Evolutionary conservation across 2,113 vertebrate genomes (phyloP).

Genomic region (Hoplias malabaricus): DNA sequence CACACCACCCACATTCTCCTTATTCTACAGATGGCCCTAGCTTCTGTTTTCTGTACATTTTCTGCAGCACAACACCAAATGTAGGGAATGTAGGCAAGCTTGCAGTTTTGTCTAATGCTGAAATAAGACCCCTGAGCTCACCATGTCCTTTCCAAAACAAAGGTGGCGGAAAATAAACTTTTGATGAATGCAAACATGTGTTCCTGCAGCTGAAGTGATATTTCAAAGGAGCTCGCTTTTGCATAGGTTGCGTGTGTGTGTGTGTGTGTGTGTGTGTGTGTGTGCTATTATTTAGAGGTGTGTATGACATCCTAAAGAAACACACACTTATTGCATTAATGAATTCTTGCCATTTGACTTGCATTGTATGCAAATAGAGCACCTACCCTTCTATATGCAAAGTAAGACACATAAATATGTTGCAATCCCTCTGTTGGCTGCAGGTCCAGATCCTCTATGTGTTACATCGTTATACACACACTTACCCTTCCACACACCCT

Average conservation of each 20-base stretch:
- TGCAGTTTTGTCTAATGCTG: slow-evolving; percentile 12
- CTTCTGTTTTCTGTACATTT: background rate
- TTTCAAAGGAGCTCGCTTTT: slow-evolving; percentile 34
- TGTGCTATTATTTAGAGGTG: slow-evolving; percentile 13
- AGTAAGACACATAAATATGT: slow-evolving; percentile 34
- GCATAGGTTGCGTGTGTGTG: slow-evolving; percentile 30
- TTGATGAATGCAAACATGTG: slow-evolving; percentile 12
- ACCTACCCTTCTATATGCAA: slow-evolving; percentile 12
- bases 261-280: no score
- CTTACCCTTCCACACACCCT: background rate
- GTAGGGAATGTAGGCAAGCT: background rate
- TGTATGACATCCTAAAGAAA: slow-evolving; percentile 41
- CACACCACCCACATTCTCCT: background rate
- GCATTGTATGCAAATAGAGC: slow-evolving; percentile 52
- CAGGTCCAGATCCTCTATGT: background rate
- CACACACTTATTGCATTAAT: slow-evolving; percentile 41
- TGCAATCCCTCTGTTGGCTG: slow-evolving; percentile 7
- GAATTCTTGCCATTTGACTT: slow-evolving; percentile 48
- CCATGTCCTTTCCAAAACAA: slow-evolving; percentile 6
- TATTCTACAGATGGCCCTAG: slow-evolving; percentile 9
- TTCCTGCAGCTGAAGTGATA: slow-evolving; percentile 1
- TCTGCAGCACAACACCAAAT: slow-evolving; percentile 6
- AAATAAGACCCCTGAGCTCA: slow-evolving; percentile 15
- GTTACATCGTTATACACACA: background rate
- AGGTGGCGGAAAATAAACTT: slow-evolving; percentile 1